Conservation (phyloP, 1,140 invertebrate species). For the Papilio aristodemus region DNA sequence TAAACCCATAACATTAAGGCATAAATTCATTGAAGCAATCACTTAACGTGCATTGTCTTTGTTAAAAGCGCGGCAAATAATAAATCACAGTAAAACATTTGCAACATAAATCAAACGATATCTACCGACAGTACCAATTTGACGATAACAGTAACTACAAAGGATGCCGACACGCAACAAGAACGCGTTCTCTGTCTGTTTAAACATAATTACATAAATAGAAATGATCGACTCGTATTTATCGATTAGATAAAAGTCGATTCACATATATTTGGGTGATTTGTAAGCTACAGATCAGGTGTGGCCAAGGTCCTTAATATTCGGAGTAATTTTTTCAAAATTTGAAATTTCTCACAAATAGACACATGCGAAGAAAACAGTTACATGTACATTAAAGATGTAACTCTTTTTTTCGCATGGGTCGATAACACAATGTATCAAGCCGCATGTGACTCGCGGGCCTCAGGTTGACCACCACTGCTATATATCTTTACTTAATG, state of each 20-base stretch:
- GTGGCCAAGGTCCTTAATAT: no score
- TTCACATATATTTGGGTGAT: not conserved
- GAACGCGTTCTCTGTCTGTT: not conserved
- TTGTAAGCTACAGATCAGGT: not conserved
- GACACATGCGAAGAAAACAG: no score
- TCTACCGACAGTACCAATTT: slow-evolving; percentile 11
- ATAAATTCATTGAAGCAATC: not conserved
- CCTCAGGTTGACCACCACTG: no score
- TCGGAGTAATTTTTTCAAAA: no score
- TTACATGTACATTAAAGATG: no score
- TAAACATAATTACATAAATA: not conserved
- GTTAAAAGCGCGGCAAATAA: slow-evolving; percentile 1
- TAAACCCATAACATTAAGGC: not conserved
- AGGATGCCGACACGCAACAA: not conserved
- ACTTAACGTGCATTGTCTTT: not conserved
- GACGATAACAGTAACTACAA: not conserved
- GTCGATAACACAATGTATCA: no score
- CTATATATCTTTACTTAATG: no score
- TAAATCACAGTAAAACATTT: slow-evolving; percentile 23
- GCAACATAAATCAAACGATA: slow-evolving; percentile 13
- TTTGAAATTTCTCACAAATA: no score
- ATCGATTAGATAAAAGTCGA: not conserved
- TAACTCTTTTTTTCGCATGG: no score
- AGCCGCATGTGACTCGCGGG: no score
- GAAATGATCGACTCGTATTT: not conserved